A percentile compares a stretch with the other conserved stretches of the same genome.
Evolutionary conservation across 2,888 invertebrate species (phyloP).

Genomic region (Glyphotaelius pellucidus): DNA sequence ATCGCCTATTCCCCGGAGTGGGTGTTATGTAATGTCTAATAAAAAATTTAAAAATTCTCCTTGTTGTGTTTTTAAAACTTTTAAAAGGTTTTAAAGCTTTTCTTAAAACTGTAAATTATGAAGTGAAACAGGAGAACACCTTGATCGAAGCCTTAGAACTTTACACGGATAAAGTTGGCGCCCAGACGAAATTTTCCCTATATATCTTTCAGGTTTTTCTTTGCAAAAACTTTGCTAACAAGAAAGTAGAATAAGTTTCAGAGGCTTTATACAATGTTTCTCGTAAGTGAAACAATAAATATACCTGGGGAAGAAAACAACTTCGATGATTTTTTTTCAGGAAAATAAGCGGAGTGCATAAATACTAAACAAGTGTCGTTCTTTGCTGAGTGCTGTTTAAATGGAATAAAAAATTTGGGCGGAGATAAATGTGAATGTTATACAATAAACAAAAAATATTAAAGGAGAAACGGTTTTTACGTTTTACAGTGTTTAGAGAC

Average conservation of each 20-base stretch:
- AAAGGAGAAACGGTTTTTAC: not conserved
- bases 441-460: not conserved
- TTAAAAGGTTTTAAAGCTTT: constrained; percentile 8
- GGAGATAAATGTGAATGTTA: not conserved
- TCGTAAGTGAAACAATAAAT: constrained; percentile 47
- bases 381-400: not conserved
- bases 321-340: constrained; percentile 3
- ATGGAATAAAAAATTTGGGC: not conserved
- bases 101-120: constrained; percentile 47
- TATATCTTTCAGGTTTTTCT: constrained; percentile 50
- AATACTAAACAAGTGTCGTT: constrained; percentile 25
- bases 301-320: constrained; percentile 16
- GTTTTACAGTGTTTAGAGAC: not conserved
- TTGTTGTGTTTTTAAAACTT: not conserved
- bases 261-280: constrained; percentile 18
- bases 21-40: constrained; percentile 23
- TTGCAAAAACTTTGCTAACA: constrained; percentile 43
- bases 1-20: not conserved
- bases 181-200: constrained; percentile 39
- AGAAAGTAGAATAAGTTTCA: constrained; percentile 36
- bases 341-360: constrained; percentile 20
- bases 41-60: not conserved
- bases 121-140: constrained; percentile 30
- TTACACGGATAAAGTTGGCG: constrained; percentile 34
- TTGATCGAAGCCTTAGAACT: constrained; percentile 44